Evolutionary conservation across 2,888 invertebrate species (phyloP), one percentile per base, ranked within the genome.

Genomic region (Scaptomyza cyrtandrae): DNA sequence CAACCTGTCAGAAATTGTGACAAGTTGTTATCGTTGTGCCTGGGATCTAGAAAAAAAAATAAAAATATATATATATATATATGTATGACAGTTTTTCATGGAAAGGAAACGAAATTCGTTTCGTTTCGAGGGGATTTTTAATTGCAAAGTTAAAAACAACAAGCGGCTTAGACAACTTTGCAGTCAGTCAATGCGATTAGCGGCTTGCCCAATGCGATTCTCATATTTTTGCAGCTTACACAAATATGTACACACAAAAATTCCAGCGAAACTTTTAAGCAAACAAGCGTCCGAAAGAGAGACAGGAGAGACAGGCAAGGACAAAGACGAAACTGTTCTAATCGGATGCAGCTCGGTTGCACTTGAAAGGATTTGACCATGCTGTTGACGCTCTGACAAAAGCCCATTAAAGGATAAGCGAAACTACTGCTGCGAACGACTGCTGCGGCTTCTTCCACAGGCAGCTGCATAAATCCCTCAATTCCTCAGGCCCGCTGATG

Each of bases 321-420:
- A 86, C 86, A 84, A 88, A 74, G 68, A 73, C 66, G 67, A 80
- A 86, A 89, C 89, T 86, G 89, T 89, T 85, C 89, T 86, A 86
- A 86, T 86, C 86, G 84, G 89, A 79, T 86, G 89, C 86, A 86
- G 80, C 75, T 73, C 71, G 75, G 86, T 89, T 89, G 86, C 89
- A 87, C 88, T 87, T 86, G 86, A 86, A 77, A 71, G 89, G 89
- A 89, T 86, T 86, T 84, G 72, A 53, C 31, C 68, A 69, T 74
- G 37, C 6, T 37, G 37, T 6, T n/a, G 75, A 67, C 76, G 72
- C 87, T 52, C 81, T 74, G 89, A 87, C 85, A 86, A 86, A 86
- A 86, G 87, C 87, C 87, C 85, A 86, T 86, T 86, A 88, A 86
- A 81, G 87, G 85, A 86, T 86, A 79, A 86, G 58, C 62, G 75